Percentiles rank a stretch among this genome's conserved stretches.
phyloP scores from a whole-genome alignment of 2,113 vertebrate genomes.

The Puntigrus tetrazona region DNA sequence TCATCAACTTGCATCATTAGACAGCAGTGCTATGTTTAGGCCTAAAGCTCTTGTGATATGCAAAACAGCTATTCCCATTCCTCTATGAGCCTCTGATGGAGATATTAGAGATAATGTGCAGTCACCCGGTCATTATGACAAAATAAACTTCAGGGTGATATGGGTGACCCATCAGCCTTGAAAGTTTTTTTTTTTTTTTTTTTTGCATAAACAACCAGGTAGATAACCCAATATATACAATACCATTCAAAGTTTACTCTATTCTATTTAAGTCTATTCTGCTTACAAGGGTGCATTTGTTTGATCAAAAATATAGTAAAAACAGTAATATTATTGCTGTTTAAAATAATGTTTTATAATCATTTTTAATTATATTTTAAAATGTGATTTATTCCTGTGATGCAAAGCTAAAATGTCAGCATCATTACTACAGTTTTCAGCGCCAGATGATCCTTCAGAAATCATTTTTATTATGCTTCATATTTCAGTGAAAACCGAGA shows the following conservation, averaged over 20 bases:
- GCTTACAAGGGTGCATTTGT: background rate
- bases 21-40: slow-evolving; percentile 31
- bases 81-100: background rate
- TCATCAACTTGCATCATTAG: slow-evolving; percentile 19
- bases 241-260: no score
- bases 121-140: background rate
- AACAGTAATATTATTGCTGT: background rate
- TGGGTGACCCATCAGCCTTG: background rate
- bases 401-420: background rate
- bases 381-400: background rate
- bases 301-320: background rate
- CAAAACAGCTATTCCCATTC: slow-evolving; percentile 29
- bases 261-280: background rate
- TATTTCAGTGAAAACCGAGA: background rate
- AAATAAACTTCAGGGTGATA: background rate
- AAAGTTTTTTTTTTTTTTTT: no score
- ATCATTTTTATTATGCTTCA: background rate
- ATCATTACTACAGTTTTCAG: background rate
- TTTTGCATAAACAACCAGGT: background rate
- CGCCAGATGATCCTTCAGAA: background rate
- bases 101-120: slow-evolving; percentile 6
- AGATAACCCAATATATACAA: background rate
- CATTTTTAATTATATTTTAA: background rate
- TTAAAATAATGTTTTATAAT: background rate
- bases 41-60: slow-evolving; percentile 11